Evolutionary conservation across 2,113 vertebrate species (phyloP), one percentile per base, ranked within the genome.

Genomic region (Equus quagga): DNA sequence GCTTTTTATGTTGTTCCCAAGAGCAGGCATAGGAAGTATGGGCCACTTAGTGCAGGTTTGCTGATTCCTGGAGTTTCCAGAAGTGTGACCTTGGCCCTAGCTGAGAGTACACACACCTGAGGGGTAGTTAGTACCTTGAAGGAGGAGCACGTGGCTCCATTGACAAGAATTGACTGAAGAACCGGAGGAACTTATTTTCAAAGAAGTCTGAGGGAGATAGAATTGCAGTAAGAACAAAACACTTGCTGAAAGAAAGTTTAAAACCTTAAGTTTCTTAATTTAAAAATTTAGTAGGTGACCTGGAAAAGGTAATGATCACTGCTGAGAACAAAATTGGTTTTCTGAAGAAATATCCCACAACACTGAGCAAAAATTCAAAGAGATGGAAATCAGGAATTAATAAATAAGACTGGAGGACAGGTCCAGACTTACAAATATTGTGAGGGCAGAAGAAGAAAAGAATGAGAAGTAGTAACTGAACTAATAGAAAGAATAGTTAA

Each of bases 311-410:
- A 46, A 14, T 83, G 33, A 58, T 87, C 21, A 82, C 21, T 87
- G 19, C 51, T 80, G 28, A 94, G 51, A 75, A 69, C 24, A 94
- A 89, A 89, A 94, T 36, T 76, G 54, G 1, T 80, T 81, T 96
- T 96, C 69, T 80, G 73, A 89, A 85, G 49, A 89, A 94, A 72
- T 58, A 75, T 60, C 18, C 1, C 58, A 70, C 1, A 56, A 69
- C 26, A 36, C 3, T 72, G 46, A 83, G 18, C 26, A 62, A 82
- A 94, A 93, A 56, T 72, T 36, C 8, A 72, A 49, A 85, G 51
- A 91, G 21, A 2, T 49, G 73, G 69, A 93, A 91, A 80, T 81
- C 41, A 56, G 84, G 67, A 91, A 73, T 46, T 6, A 72, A 28
- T 72, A 60, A 78, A 76, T 62, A 83, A 80, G 49, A 67, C 6